Evolutionary conservation across 2,113 vertebrate genomes (phyloP).

Genomic region (Heloderma charlesbogerti): DNA sequence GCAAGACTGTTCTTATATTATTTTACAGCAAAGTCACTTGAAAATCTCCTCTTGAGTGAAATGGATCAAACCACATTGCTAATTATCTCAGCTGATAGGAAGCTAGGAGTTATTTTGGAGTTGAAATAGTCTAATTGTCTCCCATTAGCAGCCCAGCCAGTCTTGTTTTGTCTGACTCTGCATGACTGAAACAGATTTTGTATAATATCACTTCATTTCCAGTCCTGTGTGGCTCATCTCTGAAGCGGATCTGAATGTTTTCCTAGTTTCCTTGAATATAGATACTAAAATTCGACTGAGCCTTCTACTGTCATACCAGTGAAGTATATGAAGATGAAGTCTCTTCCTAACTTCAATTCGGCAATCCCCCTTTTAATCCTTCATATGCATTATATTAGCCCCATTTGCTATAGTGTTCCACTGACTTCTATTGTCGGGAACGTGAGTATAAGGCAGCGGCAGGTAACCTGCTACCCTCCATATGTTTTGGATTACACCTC

Average conservation of each 20-base stretch:
- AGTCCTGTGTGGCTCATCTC: not conserved
- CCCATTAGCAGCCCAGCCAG: not conserved
- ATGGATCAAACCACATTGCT: not conserved
- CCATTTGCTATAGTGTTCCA: not conserved
- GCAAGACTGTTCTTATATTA: not conserved
- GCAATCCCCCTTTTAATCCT: not conserved
- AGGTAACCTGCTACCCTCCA: too few relatives aligned
- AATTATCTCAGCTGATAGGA: not conserved
- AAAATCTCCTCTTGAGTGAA: not conserved
- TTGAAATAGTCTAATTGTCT: constrained; percentile 4
- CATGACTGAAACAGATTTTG: not conserved
- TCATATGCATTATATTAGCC: not conserved
- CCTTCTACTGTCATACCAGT: not conserved
- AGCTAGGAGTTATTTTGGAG: not conserved
- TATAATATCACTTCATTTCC: not conserved
- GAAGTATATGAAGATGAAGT: not conserved
- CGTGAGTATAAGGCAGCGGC: too few relatives aligned
- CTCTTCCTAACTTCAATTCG: not conserved
- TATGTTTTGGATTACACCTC: too few relatives aligned
- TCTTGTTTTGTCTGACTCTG: constrained; percentile 4
- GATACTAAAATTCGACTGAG: not conserved
- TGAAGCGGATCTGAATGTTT: not conserved
- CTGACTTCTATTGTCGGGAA: not conserved
- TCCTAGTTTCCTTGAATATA: not conserved
- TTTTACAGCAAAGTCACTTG: not conserved